Evolutionary conservation across 2,888 invertebrate genomes (phyloP).

Genomic region (Sialis fuliginosa): DNA sequence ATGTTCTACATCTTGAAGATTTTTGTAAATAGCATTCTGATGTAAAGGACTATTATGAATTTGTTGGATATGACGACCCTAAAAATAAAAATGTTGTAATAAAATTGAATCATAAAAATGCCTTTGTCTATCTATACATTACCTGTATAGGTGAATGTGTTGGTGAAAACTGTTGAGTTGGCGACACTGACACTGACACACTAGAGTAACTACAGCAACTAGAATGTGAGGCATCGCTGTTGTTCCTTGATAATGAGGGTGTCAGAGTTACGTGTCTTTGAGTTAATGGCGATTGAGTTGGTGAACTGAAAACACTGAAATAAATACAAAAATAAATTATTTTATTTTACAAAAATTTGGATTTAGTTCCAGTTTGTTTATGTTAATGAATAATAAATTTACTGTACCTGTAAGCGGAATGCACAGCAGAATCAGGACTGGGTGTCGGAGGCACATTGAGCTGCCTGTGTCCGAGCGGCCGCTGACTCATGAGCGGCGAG

Average conservation of each 20-base stretch:
- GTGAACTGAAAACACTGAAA: conserved; percentile 55
- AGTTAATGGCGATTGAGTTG: conserved; percentile 73
- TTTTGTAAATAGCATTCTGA: conserved; percentile 35
- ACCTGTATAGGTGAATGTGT: conserved; percentile 75
- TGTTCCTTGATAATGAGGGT: conserved; percentile 72
- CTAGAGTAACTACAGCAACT: conserved; percentile 77
- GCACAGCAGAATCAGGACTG: conserved; percentile 77
- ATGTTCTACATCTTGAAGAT: conserved; percentile 24
- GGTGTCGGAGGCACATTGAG: conserved; percentile 55
- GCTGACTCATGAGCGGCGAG: conserved; percentile 48
- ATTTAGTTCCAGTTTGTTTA: no score
- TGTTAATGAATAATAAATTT: no score
- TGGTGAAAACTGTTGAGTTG: conserved; percentile 53
- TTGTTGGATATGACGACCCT: conserved; percentile 34
- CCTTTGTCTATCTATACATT: conserved; percentile 5
- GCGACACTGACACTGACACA: conserved; percentile 30
- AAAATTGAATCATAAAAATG: background rate
- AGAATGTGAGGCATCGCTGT: conserved; percentile 80
- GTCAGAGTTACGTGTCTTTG: conserved; percentile 66
- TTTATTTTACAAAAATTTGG: background rate
- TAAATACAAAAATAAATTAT: conserved; percentile 1
- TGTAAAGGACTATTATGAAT: conserved; percentile 31
- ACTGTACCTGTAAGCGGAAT: conserved; percentile 60
- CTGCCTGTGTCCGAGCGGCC: conserved; percentile 33
- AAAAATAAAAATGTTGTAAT: conserved; percentile 3